phyloP scores from a whole-genome alignment of 64 coral and sea anemone species.

The Stichodactyla mertensii region DNA sequence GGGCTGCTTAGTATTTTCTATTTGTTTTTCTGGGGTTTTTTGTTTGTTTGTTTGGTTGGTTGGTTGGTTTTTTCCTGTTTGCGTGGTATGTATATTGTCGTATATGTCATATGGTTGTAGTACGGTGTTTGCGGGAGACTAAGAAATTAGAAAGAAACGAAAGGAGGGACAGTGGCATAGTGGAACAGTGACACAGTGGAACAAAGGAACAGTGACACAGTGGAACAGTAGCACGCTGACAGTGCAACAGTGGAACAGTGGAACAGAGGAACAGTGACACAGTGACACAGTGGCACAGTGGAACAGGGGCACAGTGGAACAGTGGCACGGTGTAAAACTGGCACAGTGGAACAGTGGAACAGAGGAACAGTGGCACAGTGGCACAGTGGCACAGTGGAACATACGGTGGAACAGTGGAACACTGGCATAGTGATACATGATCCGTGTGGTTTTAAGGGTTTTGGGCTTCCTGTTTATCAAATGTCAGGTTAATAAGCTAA shows the following conservation, averaged over 20 bases:
- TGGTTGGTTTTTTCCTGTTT: no score
- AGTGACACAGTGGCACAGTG: not conserved
- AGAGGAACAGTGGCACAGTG: not conserved
- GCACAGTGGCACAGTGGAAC: not conserved
- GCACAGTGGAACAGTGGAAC: not conserved
- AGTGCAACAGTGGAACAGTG: no score
- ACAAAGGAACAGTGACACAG: not conserved
- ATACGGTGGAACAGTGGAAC: not conserved
- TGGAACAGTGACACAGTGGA: not conserved
- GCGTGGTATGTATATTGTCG: no score
- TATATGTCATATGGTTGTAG: no score
- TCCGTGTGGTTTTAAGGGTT: no score
- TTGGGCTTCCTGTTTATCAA: no score
- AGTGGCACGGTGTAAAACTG: not conserved
- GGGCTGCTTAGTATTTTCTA: no score
- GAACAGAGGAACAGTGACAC: not conserved
- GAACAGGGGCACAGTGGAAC: not conserved
- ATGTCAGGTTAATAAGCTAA: no score
- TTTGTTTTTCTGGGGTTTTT: no score
- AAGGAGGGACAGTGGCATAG: not conserved
- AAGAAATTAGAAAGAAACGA: not conserved
- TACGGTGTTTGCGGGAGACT: no score
- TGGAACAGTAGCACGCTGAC: no score
- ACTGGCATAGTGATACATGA: not conserved
- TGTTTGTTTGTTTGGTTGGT: no score